Evolutionary conservation across 1,140 invertebrate genomes (phyloP).

Genomic region (Leptinotarsa undecemlineata): DNA sequence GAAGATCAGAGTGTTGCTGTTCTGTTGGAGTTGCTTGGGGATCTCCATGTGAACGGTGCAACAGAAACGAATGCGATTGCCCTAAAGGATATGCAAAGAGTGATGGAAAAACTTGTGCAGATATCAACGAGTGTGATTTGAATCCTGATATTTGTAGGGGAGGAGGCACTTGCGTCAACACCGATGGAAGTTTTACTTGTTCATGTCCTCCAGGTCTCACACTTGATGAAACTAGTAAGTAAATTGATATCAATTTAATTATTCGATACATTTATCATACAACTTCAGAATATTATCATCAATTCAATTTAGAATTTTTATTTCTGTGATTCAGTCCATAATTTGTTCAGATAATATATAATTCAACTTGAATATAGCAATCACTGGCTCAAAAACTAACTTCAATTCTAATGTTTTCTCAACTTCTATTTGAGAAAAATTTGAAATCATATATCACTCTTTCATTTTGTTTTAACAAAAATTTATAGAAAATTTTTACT

Average conservation of each 20-base stretch:
- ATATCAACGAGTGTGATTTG: conserved; percentile 75
- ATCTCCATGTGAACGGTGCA: conserved; percentile 81
- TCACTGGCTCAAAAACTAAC: too few relatives aligned
- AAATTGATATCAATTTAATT: not conserved
- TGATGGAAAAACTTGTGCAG: conserved; percentile 75
- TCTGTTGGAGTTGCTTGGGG: conserved; percentile 90
- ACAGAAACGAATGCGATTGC: conserved; percentile 70
- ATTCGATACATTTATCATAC: too few relatives aligned
- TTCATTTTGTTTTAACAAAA: too few relatives aligned
- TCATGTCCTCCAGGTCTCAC: conserved; percentile 73
- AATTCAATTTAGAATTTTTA: too few relatives aligned
- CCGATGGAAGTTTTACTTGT: conserved; percentile 76
- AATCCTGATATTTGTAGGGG: conserved; percentile 73
- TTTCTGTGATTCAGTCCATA: too few relatives aligned
- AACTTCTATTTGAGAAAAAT: too few relatives aligned
- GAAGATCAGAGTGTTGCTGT: conserved; percentile 85
- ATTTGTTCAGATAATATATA: too few relatives aligned
- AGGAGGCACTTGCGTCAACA: conserved; percentile 70
- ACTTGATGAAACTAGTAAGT: conserved; percentile 67
- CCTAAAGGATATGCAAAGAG: conserved; percentile 75
- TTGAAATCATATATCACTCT: too few relatives aligned
- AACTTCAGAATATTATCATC: too few relatives aligned
- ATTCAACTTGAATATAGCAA: too few relatives aligned
- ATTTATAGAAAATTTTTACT: too few relatives aligned
- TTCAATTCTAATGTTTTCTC: too few relatives aligned